Conservation (phyloP, 1,140 invertebrate species). For the Pogonomyrmex barbatus region DNA sequence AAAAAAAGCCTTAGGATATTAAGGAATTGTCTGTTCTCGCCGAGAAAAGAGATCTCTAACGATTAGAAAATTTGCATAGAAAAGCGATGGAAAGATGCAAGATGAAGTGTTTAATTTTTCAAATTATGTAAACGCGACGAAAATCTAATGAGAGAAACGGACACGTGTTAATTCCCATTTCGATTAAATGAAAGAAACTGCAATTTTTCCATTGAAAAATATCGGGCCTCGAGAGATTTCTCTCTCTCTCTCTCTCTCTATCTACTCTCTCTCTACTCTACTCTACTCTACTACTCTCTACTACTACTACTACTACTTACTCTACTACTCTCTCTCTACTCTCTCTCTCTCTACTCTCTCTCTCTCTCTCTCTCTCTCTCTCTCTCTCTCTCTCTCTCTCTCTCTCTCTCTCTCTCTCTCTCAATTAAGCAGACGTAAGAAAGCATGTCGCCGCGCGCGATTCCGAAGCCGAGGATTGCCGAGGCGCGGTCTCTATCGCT, state of each 20-base stretch:
- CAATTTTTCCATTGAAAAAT: background rate
- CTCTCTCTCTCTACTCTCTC: background rate
- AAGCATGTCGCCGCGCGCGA: background rate
- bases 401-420: background rate
- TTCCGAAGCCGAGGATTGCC: background rate
- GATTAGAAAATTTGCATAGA: background rate
- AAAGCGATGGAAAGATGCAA: background rate
- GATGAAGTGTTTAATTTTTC: constrained; percentile 1
- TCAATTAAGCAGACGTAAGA: background rate
- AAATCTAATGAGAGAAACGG: constrained; percentile 1
- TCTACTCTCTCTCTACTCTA: too few species aligned
- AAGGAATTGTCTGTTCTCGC: background rate
- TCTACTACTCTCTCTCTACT: background rate
- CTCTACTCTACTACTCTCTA: too few species aligned
- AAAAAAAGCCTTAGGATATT: constrained; percentile 1
- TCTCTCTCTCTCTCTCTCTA: background rate
- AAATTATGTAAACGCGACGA: background rate
- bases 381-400: background rate
- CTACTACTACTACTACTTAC: too few species aligned
- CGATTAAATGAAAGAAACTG: background rate
- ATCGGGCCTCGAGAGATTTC: background rate
- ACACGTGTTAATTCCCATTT: constrained; percentile 7
- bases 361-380: background rate
- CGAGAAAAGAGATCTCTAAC: constrained; percentile 2
- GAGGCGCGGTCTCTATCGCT: background rate